Evolutionary conservation across 2,888 invertebrate species (phyloP), one percentile per base, ranked within the genome.

Genomic region (Lycaena phlaeas): DNA sequence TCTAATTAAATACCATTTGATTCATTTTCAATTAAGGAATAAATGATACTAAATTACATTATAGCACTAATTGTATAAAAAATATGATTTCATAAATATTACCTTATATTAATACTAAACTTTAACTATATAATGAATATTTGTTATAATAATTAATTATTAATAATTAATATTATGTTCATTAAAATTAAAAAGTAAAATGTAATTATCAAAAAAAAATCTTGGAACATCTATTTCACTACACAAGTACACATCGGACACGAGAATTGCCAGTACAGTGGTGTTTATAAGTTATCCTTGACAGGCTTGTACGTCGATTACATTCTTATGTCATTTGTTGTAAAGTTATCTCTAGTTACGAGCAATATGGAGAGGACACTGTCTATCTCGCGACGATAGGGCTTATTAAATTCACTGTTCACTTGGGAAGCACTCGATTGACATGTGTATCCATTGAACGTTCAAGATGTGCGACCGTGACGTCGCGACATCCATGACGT

Each of bases 331-430:
- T 57, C 54, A 62, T 57, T 63, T 59, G 67, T 63, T 66, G 68
- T 71, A 69, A 71, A 61, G 66, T 65, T 59, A 68, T 71, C 64
- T 60, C 64, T 59, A 69, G 70, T 68, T 70, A 67, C 61, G 69
- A 38, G 14, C 37, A n/a, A 14, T 22, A 29, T 45, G 64, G 56
- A 54, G 54, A 56, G 68, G 68, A 67, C 68, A 68, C 69, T 56
- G 68, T 68, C 70, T 67, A 77, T 69, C 72, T 79, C 70, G 74
- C 73, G 69, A 71, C 68, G 57, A 54, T 54, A 50, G 59, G 57
- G 58, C 60, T 56, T 59, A 57, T 52, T 65, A 71, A 78, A 65
- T 75, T 76, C 81, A 79, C 81, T 79, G 61, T 71, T 76, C 78
- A 79, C 79, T 79, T 63, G 58, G 62, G 68, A 60, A 62, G 66